Evolutionary conservation across 1,140 invertebrate species (phyloP).

Genomic region (Uloborus diversus): DNA sequence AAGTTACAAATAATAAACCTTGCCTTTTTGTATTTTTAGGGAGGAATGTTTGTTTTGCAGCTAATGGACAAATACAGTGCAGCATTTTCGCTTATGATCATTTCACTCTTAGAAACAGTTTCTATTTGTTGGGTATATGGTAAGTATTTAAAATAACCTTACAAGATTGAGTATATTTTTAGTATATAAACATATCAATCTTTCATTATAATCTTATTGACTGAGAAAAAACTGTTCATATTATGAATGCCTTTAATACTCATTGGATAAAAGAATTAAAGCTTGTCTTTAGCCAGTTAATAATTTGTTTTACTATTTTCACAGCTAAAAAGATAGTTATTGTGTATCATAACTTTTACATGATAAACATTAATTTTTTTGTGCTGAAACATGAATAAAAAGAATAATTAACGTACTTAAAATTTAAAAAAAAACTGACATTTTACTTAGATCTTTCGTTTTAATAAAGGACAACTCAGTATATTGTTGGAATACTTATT

Average conservation of each 20-base stretch:
- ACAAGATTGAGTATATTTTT: too few relatives aligned
- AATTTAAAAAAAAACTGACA: too few relatives aligned
- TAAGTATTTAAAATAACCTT: slow-evolving; percentile 49
- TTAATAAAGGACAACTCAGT: too few relatives aligned
- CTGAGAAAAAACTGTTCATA: not conserved
- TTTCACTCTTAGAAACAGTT: slow-evolving; percentile 65
- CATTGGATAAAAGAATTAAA: too few relatives aligned
- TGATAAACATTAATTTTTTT: too few relatives aligned
- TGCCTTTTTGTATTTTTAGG: slow-evolving; percentile 51
- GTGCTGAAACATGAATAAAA: too few relatives aligned
- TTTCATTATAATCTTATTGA: not conserved
- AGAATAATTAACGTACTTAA: too few relatives aligned
- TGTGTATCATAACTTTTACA: too few relatives aligned
- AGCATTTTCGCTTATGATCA: slow-evolving; percentile 63
- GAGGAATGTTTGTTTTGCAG: slow-evolving; percentile 64
- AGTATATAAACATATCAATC: not conserved
- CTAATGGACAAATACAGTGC: slow-evolving; percentile 65
- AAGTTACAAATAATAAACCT: too few relatives aligned
- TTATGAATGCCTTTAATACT: not conserved
- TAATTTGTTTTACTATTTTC: not conserved
- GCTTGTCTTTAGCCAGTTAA: not conserved
- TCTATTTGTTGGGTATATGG: slow-evolving; percentile 67
- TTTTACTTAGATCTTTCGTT: too few relatives aligned
- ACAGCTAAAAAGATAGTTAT: too few relatives aligned
- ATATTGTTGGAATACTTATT: too few relatives aligned